Conservation (phyloP, 2,888 invertebrate genomes). For the Doris montereyensis region DNA sequence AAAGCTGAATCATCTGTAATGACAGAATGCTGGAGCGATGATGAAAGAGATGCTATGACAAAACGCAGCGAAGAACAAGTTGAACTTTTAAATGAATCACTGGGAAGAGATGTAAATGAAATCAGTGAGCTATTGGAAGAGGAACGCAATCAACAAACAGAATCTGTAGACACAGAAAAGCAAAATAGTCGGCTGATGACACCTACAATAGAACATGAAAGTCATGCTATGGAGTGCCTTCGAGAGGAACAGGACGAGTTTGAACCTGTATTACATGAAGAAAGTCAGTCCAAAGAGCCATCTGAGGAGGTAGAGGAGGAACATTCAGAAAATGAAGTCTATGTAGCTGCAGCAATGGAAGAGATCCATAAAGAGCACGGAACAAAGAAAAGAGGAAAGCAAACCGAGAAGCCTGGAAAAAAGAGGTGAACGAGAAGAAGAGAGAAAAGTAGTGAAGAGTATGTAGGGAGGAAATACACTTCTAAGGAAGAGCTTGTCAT, state of each 20-base stretch:
- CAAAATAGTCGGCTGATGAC: too few species aligned
- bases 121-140: too few species aligned
- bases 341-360: not conserved
- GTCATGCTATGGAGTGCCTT: too few species aligned
- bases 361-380: not conserved
- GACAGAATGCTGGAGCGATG: too few species aligned
- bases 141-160: too few species aligned
- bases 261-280: too few species aligned
- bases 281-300: not conserved
- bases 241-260: too few species aligned
- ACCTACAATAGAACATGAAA: too few species aligned
- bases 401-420: not conserved
- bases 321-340: not conserved
- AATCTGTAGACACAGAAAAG: too few species aligned
- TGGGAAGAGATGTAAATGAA: too few species aligned
- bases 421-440: slow-evolving; percentile 3
- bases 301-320: not conserved
- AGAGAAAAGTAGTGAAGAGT: not conserved
- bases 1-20: too few species aligned
- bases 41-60: too few species aligned
- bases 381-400: not conserved
- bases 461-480: not conserved
- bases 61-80: not conserved
- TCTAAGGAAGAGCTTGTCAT: not conserved
- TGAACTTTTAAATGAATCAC: not conserved